Conservation (phyloP, 1,140 invertebrate species). For the Dolichoris vasculosae region DNA sequence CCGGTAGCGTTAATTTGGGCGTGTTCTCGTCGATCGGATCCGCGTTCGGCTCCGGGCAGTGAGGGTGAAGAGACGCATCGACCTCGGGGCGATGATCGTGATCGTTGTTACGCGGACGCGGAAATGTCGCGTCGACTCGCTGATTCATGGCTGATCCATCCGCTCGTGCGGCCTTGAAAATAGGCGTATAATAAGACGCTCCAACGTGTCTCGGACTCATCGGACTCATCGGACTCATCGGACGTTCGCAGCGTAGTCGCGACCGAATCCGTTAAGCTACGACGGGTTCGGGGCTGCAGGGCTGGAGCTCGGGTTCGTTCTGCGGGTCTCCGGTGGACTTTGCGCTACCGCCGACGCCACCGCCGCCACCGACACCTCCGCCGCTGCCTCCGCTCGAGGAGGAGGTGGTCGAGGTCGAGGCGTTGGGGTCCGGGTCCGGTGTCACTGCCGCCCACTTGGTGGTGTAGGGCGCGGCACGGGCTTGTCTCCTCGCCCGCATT, state of each 20-base stretch:
- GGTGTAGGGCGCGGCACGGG: conserved; percentile 82
- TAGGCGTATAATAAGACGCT: too few species aligned
- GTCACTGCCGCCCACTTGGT: conserved; percentile 73
- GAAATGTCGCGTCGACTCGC: too few species aligned
- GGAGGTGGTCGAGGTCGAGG: conserved; percentile 56
- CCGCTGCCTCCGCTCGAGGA: background rate
- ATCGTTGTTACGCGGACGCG: too few species aligned
- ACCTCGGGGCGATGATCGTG: too few species aligned
- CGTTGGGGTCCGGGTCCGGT: conserved; percentile 64
- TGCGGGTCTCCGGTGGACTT: conserved; percentile 62
- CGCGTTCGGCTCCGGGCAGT: too few species aligned
- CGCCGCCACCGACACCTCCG: conserved; percentile 29
- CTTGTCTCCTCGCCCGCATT: conserved; percentile 84
- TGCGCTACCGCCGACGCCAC: conserved; percentile 52
- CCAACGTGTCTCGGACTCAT: background rate
- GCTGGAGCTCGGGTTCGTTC: conserved; percentile 68
- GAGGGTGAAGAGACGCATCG: too few species aligned
- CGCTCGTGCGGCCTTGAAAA: too few species aligned
- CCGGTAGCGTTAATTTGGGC: too few species aligned
- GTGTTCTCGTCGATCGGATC: too few species aligned
- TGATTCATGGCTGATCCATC: too few species aligned
- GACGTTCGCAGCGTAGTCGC: background rate
- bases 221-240: too few species aligned
- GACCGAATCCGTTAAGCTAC: conserved; percentile 66
- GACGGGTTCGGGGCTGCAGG: conserved; percentile 72